A percentile compares a stretch with the other conserved stretches of the same genome.
phyloP scores from a whole-genome alignment of 2,888 invertebrate genomes.

The Drosophila recens region DNA sequence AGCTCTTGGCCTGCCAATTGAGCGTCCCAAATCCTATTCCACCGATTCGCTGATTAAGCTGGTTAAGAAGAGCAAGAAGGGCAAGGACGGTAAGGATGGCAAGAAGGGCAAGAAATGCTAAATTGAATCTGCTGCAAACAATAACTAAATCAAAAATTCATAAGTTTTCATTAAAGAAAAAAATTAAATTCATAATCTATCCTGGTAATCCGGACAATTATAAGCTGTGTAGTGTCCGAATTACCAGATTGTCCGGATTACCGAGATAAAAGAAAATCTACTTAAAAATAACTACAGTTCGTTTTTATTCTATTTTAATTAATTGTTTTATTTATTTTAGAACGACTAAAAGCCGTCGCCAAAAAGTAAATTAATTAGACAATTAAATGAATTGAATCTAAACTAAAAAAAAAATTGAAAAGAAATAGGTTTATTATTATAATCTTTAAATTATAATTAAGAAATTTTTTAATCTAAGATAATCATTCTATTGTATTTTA shows the following conservation, averaged over 20 bases:
- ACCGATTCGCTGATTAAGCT: slow-evolving; percentile 16
- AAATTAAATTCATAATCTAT: neutral
- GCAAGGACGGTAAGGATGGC: neutral
- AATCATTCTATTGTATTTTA: too few species aligned
- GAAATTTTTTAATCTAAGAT: too few species aligned
- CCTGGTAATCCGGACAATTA: slow-evolving; percentile 4
- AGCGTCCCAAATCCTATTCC: slow-evolving; percentile 83
- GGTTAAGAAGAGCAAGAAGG: neutral
- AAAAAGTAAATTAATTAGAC: too few species aligned
- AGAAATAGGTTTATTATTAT: too few species aligned
- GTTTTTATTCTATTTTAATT: neutral
- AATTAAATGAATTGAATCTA: too few species aligned
- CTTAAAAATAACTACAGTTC: neutral
- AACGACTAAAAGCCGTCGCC: too few species aligned
- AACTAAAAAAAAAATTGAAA: too few species aligned
- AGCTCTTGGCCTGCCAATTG: slow-evolving; percentile 91
- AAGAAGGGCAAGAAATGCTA: neutral
- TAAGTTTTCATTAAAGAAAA: neutral
- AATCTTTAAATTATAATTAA: too few species aligned
- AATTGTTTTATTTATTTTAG: too few species aligned
- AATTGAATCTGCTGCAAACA: neutral
- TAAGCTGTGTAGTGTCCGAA: neutral
- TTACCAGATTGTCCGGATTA: slow-evolving; percentile 7
- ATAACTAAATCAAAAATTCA: neutral
- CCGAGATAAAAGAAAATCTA: neutral